phyloP scores from a whole-genome alignment of 2,113 vertebrate species.

The Aegithalos caudatus region DNA sequence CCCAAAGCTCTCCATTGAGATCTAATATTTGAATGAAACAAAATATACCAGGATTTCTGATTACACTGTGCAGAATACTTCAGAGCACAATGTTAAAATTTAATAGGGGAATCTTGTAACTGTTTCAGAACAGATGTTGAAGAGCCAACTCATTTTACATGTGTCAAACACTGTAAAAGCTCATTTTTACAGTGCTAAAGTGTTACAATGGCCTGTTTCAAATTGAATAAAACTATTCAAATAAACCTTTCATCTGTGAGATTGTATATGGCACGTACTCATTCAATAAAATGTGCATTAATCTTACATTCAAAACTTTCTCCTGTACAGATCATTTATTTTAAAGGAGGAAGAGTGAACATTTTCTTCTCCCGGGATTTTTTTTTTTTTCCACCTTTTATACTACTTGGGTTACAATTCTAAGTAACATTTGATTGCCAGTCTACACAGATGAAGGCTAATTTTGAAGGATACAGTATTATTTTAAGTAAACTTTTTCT shows the following conservation, averaged over 20 bases:
- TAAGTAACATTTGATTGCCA: background rate
- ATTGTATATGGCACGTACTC: background rate
- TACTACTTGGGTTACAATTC: background rate
- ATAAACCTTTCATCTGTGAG: slow-evolving; percentile 17
- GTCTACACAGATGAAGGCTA: background rate
- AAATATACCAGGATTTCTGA: background rate
- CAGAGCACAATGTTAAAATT: background rate
- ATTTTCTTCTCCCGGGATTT: background rate
- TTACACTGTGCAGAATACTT: background rate
- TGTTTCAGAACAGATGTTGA: slow-evolving; percentile 21
- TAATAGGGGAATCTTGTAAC: slow-evolving; percentile 26
- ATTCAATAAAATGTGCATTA: background rate
- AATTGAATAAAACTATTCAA: slow-evolving; percentile 27
- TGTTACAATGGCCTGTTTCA: background rate
- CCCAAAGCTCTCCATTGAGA: background rate
- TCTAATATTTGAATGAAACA: background rate
- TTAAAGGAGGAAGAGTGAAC: background rate
- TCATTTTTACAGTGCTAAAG: background rate
- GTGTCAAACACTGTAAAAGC: background rate
- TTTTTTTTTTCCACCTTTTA: background rate
- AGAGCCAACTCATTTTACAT: background rate
- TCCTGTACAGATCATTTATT: background rate
- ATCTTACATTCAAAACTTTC: background rate
- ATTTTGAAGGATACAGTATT: background rate
- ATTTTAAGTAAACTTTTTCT: background rate